These are phyloP conservation scores for Sinopyrophorus schimmeli DNA, from an alignment of 2,888 invertebrate species.

Conservation along the genomic window DNA sequence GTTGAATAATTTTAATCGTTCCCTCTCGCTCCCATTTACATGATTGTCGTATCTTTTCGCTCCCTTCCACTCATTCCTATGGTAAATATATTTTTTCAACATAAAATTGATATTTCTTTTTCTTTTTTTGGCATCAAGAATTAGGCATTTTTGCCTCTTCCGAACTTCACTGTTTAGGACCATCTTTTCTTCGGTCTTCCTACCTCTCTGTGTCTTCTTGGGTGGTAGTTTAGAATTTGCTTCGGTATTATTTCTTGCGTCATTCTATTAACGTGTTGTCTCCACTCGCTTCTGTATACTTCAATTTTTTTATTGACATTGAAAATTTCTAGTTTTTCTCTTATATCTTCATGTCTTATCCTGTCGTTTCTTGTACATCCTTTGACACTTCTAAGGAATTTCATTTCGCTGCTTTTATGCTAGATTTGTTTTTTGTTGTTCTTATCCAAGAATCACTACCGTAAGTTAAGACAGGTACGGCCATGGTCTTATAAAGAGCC, in stretches of 20 bases:
- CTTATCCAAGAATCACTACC: not conserved
- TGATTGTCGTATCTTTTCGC: too few relatives aligned
- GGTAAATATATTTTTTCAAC: too few relatives aligned
- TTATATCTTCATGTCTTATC: constrained; percentile 1
- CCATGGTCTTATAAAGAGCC: constrained; percentile 4
- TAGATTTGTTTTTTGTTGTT: not conserved
- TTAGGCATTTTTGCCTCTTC: constrained; percentile 7
- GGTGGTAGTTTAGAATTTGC: not conserved
- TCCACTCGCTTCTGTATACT: not conserved
- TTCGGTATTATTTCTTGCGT: constrained; percentile 1
- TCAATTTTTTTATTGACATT: not conserved
- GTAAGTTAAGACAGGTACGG: not conserved
- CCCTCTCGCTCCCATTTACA: too few relatives aligned
- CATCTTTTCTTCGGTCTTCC: not conserved
- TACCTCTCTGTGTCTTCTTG: not conserved
- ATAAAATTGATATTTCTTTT: too few relatives aligned
- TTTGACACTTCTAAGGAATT: constrained; percentile 8
- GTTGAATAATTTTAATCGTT: too few relatives aligned
- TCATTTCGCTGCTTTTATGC: constrained; percentile 10
- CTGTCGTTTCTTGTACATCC: constrained; percentile 3
- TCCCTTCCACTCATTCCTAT: too few relatives aligned
- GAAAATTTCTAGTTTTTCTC: not conserved
- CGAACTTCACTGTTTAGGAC: not conserved
- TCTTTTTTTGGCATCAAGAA: constrained; percentile 1
- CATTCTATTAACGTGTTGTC: not conserved